Percentiles rank a stretch among this genome's conserved stretches.
Evolutionary conservation across 2,797 vertebrate species (phyloP).

Genomic region (Sebastes glaucus): DNA sequence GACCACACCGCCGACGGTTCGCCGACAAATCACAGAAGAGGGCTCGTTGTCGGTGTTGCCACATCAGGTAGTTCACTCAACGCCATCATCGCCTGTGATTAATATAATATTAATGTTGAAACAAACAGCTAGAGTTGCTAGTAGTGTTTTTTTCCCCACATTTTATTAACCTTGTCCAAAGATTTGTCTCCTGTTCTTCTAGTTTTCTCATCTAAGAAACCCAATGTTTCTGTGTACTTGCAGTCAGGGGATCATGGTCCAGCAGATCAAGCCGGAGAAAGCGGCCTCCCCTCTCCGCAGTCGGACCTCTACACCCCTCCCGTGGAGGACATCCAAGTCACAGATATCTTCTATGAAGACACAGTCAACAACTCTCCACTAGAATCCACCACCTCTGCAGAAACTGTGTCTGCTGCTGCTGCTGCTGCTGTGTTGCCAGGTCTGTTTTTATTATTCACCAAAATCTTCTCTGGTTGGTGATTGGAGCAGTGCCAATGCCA

Average conservation of each 20-base stretch:
- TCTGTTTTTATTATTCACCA: slow-evolving; percentile 37
- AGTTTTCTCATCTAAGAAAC: neutral
- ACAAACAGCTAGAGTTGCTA: neutral
- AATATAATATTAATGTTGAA: neutral
- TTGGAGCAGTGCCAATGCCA: neutral
- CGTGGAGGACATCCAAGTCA: slow-evolving; percentile 64
- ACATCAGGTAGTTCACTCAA: slow-evolving; percentile 53
- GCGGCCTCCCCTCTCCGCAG: slow-evolving; percentile 29
- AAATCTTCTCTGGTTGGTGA: neutral
- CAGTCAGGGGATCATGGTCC: slow-evolving; percentile 35
- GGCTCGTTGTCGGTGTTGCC: slow-evolving; percentile 66
- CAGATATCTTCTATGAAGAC: slow-evolving; percentile 80
- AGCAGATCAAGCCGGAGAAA: slow-evolving; percentile 36
- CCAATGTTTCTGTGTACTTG: neutral
- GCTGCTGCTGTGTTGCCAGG: slow-evolving; percentile 57
- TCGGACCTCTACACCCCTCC: slow-evolving; percentile 47
- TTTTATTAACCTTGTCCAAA: neutral
- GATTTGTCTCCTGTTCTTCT: neutral
- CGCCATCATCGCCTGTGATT: neutral
- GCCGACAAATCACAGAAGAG: slow-evolving; percentile 76
- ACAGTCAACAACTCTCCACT: slow-evolving; percentile 41
- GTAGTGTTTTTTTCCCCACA: neutral
- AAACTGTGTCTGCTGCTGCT: slow-evolving; percentile 51
- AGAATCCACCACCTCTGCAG: slow-evolving; percentile 17
- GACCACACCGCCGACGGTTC: slow-evolving; percentile 39